Percentiles rank a stretch among this genome's conserved stretches.
phyloP scores from a whole-genome alignment of 2,888 invertebrate genomes.

The Nycteola revayana region DNA sequence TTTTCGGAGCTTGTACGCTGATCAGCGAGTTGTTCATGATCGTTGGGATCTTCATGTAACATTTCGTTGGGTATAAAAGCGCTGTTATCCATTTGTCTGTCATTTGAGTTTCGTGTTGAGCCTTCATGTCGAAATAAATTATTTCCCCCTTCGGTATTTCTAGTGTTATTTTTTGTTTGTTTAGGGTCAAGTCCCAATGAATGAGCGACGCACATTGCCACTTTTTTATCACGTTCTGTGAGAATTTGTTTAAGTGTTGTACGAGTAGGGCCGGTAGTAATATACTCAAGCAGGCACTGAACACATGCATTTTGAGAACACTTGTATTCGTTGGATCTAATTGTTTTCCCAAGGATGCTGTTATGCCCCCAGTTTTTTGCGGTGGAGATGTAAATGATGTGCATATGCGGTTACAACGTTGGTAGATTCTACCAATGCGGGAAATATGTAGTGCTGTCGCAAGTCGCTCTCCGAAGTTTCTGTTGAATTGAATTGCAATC shows the following conservation, averaged over 20 bases:
- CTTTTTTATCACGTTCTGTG: constrained; percentile 7
- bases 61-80: constrained; percentile 1
- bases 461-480: constrained; percentile 6
- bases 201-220: constrained; percentile 13
- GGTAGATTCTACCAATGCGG: no score
- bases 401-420: no score
- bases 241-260: no score
- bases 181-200: constrained; percentile 8
- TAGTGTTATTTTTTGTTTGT: constrained; percentile 3
- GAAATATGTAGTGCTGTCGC: no score
- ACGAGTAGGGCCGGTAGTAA: no score
- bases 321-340: no score
- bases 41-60: background rate
- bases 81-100: background rate
- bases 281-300: no score
- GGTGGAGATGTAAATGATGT: no score
- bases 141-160: constrained; percentile 7
- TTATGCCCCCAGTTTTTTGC: no score
- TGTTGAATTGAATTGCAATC: constrained; percentile 4
- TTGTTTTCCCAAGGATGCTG: no score
- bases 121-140: constrained; percentile 1
- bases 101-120: background rate
- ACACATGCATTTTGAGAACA: no score
- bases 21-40: background rate
- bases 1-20: background rate